phyloP scores from a whole-genome alignment of 2,888 invertebrate genomes.

The Acanthosepion lycidas region DNA sequence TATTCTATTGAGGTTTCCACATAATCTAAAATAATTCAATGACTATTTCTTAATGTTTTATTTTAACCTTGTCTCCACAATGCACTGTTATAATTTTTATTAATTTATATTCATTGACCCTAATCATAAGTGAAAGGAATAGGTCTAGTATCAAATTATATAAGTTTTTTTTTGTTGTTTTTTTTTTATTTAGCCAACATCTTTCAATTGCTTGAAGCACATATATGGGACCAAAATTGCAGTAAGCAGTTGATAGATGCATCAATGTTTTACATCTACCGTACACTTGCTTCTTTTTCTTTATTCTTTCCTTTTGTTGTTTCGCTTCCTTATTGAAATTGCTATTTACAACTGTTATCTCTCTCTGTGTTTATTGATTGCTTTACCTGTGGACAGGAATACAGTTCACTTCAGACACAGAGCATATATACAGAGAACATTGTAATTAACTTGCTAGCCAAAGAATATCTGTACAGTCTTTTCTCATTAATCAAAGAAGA shows the following conservation, averaged over 20 bases:
- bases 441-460: slow-evolving; percentile 10
- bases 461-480: not conserved
- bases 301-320: not conserved
- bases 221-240: not conserved
- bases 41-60: no score
- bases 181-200: no score
- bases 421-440: not conserved
- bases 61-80: no score
- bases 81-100: no score
- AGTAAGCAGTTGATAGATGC: not conserved
- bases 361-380: not conserved
- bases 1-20: no score
- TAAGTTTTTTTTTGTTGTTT: no score
- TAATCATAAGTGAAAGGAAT: no score
- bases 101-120: no score
- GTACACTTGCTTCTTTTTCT: not conserved
- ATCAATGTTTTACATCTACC: not conserved
- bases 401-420: not conserved
- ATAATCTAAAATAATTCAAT: no score
- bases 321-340: not conserved
- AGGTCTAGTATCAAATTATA: no score
- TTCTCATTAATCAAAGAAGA: not conserved
- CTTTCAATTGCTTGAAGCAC: no score
- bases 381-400: not conserved
- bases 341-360: slow-evolving; percentile 15